These are phyloP conservation scores for Chrysodeixis includens DNA, from an alignment of 2,888 invertebrate genomes.

Conservation along the genomic window DNA sequence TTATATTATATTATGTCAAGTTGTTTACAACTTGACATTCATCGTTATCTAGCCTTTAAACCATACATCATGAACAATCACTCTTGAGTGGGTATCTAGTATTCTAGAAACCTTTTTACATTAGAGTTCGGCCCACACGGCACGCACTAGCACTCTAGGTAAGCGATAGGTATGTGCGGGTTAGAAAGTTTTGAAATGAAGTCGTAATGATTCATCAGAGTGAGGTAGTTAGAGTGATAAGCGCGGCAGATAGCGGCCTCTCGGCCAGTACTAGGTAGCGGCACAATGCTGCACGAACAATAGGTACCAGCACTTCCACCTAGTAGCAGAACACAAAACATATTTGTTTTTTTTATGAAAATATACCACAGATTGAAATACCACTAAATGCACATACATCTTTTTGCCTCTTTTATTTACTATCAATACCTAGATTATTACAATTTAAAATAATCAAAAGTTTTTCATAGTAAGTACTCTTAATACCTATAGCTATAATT, in stretches of 20 bases:
- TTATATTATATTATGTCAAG: too few relatives aligned
- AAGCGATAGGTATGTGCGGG: neutral
- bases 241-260: neutral
- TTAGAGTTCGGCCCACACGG: neutral
- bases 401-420: too few relatives aligned
- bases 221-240: constrained; percentile 26
- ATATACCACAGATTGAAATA: too few relatives aligned
- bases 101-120: neutral
- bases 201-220: constrained; percentile 25
- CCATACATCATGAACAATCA: neutral
- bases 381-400: too few relatives aligned
- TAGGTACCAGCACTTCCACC: neutral
- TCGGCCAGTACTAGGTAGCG: neutral
- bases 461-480: too few relatives aligned
- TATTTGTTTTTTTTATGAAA: too few relatives aligned
- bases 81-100: neutral
- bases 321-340: neutral
- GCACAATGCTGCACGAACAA: neutral
- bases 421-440: too few relatives aligned
- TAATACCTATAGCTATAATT: too few relatives aligned
- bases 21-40: neutral
- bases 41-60: too few relatives aligned
- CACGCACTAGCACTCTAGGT: too few relatives aligned
- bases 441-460: too few relatives aligned
- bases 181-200: constrained; percentile 21